A percentile compares a stretch with the other conserved stretches of the same genome.
Conservation (phyloP, 2,888 invertebrate species). For the Pseudoips prasinana region DNA sequence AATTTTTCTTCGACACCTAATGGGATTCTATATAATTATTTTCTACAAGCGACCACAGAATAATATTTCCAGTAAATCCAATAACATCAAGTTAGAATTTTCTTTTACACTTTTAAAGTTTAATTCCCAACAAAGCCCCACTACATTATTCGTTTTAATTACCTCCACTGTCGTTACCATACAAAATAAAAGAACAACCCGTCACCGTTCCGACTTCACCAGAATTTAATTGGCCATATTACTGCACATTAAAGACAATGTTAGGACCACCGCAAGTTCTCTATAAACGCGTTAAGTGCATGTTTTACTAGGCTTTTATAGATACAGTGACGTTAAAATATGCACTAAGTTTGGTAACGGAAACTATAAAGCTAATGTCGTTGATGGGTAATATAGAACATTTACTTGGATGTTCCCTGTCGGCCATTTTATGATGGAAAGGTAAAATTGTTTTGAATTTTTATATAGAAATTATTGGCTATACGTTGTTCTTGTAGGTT, state of each 20-base stretch:
- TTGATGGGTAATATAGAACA: neutral
- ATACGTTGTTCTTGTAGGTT: no score
- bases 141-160: slow-evolving; percentile 12
- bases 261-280: slow-evolving; percentile 69
- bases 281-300: slow-evolving; percentile 62
- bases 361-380: slow-evolving; percentile 33
- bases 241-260: slow-evolving; percentile 79
- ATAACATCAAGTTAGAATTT: no score
- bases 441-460: no score
- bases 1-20: no score
- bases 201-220: slow-evolving; percentile 15
- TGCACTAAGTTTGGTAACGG: slow-evolving; percentile 33
- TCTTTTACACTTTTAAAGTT: no score
- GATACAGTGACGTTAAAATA: slow-evolving; percentile 42
- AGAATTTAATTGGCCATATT: slow-evolving; percentile 72
- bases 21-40: no score
- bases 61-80: no score
- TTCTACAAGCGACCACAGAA: no score
- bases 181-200: neutral
- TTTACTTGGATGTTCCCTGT: no score
- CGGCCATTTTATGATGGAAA: no score
- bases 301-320: slow-evolving; percentile 61
- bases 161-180: neutral
- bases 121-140: no score
- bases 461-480: no score